Percentiles rank a stretch among this genome's conserved stretches.
phyloP scores from a whole-genome alignment of 2,113 vertebrate species.

The Nestor notabilis region DNA sequence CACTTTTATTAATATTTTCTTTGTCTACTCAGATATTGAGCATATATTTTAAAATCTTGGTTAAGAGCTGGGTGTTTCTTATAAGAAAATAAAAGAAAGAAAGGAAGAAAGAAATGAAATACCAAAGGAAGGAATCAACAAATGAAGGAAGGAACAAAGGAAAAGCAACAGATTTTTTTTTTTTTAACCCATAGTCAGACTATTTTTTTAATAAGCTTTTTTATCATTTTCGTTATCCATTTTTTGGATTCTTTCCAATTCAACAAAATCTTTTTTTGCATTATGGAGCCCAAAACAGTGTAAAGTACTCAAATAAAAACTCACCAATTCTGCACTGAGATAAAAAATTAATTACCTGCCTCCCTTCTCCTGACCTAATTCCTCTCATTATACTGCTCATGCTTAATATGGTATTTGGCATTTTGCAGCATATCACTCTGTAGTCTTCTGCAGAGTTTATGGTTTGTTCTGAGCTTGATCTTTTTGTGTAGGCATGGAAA shows the following conservation, averaged over 20 bases:
- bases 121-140: accelerated
- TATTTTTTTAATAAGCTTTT: constrained; percentile 25
- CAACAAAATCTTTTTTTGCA: constrained; percentile 33
- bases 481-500: constrained; percentile 19
- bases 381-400: constrained; percentile 15
- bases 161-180: background rate
- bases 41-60: background rate
- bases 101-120: too few species aligned
- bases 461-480: background rate
- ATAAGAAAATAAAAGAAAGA: too few species aligned
- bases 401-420: background rate
- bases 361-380: constrained; percentile 61
- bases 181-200: background rate
- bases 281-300: background rate
- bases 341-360: constrained; percentile 59
- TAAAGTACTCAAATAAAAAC: background rate
- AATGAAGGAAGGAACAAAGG: too few species aligned
- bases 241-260: constrained; percentile 38
- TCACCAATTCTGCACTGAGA: constrained; percentile 40
- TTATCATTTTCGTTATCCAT: constrained; percentile 40
- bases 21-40: background rate
- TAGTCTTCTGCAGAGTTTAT: constrained; percentile 19
- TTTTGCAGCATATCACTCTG: background rate
- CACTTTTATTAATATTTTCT: background rate
- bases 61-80: background rate